Evolutionary conservation across 2,888 invertebrate species (phyloP).

Genomic region (Carpatolechia fugitivella): DNA sequence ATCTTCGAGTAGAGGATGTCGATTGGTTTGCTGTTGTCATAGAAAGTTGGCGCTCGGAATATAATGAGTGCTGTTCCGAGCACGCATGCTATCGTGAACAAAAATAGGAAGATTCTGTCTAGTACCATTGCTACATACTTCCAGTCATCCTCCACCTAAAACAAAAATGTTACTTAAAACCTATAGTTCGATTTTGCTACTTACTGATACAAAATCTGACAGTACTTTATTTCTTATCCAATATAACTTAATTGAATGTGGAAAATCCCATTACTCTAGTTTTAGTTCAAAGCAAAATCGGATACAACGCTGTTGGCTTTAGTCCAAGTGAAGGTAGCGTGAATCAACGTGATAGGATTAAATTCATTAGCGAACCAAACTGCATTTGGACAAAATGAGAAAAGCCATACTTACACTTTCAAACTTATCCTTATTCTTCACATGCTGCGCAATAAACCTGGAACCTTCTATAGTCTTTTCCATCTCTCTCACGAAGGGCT

Average conservation of each 20-base stretch:
- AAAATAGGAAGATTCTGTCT: conserved; percentile 96
- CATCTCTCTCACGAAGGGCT: conserved; percentile 89
- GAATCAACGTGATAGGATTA: not conserved
- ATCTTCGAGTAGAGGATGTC: conserved; percentile 95
- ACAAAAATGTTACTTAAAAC: not conserved
- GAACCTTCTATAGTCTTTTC: conserved; percentile 96
- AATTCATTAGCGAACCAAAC: not conserved
- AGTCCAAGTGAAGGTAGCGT: not conserved
- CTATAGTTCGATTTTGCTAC: not conserved
- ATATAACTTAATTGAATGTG: not conserved
- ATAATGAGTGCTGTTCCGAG: conserved; percentile 93
- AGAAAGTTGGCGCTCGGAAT: conserved; percentile 93
- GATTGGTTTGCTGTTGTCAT: conserved; percentile 93
- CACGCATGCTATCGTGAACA: conserved; percentile 96
- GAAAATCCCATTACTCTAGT: not conserved
- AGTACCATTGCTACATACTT: conserved; percentile 98
- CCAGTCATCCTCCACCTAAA: conserved; percentile 97
- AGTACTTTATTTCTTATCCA: not conserved
- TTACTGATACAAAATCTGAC: not conserved
- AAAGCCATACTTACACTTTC: conserved; percentile 88
- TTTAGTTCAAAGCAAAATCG: not conserved
- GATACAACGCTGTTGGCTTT: conserved; percentile 5
- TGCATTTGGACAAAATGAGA: not conserved
- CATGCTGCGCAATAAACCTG: conserved; percentile 96
- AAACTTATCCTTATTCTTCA: conserved; percentile 96